These are phyloP conservation scores for Drosophila albomicans DNA, from an alignment of 1,140 invertebrate genomes.

Conservation along the genomic window DNA sequence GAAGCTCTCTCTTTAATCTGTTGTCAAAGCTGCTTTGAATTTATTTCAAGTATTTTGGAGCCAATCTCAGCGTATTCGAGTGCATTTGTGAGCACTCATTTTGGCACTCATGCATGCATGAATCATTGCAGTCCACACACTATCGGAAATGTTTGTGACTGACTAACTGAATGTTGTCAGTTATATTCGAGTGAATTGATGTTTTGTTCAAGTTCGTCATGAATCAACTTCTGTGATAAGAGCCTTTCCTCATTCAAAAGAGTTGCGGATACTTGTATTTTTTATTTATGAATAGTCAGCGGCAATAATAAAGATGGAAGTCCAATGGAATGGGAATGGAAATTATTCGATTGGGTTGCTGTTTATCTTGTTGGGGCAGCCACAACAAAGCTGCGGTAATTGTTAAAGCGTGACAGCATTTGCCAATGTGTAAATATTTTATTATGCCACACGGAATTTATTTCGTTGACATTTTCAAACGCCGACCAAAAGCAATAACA, in stretches of 20 bases:
- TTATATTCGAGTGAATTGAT: neutral
- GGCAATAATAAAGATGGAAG: conserved; percentile 1
- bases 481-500: conserved; percentile 19
- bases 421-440: conserved; percentile 73
- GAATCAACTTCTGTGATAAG: conserved; percentile 37
- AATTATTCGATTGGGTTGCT: conserved; percentile 3
- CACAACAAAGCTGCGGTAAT: conserved; percentile 46
- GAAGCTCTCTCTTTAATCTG: neutral
- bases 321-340: conserved; percentile 1
- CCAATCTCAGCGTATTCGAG: conserved; percentile 30
- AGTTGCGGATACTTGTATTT: neutral
- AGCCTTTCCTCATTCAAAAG: neutral
- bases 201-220: neutral
- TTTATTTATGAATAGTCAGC: neutral
- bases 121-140: conserved; percentile 3
- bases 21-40: neutral
- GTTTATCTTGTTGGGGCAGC: conserved; percentile 19
- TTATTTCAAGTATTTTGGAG: conserved; percentile 15
- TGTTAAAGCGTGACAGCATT: conserved; percentile 49
- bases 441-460: conserved; percentile 56
- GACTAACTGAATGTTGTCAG: conserved; percentile 3
- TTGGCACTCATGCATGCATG: conserved; percentile 6
- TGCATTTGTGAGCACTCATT: conserved; percentile 21
- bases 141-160: conserved; percentile 6
- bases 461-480: conserved; percentile 60